phyloP scores from a whole-genome alignment of 2,797 vertebrate species.

The Alfaro cultratus region DNA sequence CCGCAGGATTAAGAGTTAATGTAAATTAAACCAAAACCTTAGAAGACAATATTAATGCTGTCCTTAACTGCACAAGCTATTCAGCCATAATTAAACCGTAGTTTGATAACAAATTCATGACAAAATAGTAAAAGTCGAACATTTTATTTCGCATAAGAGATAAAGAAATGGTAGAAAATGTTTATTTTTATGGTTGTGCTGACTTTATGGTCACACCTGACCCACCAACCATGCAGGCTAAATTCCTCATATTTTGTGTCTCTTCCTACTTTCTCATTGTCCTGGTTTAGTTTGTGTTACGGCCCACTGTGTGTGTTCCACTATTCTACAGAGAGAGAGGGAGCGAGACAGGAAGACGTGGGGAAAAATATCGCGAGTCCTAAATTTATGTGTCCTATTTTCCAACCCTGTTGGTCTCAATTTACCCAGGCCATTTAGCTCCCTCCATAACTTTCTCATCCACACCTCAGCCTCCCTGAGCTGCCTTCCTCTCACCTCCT shows the following conservation, averaged over 20 bases:
- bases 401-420: constrained; percentile 73
- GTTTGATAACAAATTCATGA: not conserved
- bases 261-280: constrained; percentile 58
- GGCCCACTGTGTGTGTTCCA: constrained; percentile 60
- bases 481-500: constrained; percentile 35
- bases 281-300: constrained; percentile 71
- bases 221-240: not conserved
- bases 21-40: not conserved
- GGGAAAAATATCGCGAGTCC: constrained; percentile 54
- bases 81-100: not conserved
- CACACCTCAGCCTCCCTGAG: constrained; percentile 21
- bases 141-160: not conserved
- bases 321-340: constrained; percentile 43
- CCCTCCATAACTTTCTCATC: constrained; percentile 62
- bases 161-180: not conserved
- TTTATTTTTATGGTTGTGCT: not conserved
- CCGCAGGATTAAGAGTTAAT: not conserved
- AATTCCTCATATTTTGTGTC: constrained; percentile 24
- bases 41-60: not conserved
- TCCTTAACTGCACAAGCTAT: not conserved
- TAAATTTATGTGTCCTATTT: constrained; percentile 83
- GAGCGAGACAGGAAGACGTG: constrained; percentile 22
- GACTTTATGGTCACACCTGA: not conserved
- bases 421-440: constrained; percentile 73
- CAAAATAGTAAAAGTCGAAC: not conserved